Evolutionary conservation across 2,113 vertebrate species (phyloP), one percentile per base, ranked within the genome.

Genomic region (Amazona vittata): DNA sequence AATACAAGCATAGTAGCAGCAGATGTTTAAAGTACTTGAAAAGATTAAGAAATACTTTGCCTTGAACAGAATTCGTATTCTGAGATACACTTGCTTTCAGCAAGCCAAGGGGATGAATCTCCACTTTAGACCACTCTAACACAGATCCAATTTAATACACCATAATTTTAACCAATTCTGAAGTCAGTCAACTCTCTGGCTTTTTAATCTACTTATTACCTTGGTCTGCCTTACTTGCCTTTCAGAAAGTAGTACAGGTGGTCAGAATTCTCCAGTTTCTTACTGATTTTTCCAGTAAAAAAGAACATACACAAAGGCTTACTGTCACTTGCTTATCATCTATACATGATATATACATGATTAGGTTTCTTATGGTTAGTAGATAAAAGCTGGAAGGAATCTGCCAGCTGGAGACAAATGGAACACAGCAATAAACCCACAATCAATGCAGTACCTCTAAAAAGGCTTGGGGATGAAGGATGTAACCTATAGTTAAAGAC

Each of bases 401-500:
- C 63, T 90, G 63, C 10, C 94, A 97, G 69, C 37, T 63, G 24
- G 94, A 93, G 29, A 94, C 63, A 89, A 95, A 92, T 15, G 6
- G n/a, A 86, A 83, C 28, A 46, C 25, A 75, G 53, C n/a, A 55
- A 53, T 60, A 91, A 85, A 97, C 29, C 25, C 67, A 63, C 55
- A 67, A 19, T 55, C 78, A 59, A 85, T 75, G 82, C 78, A 82
- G 35, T 43, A 74, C 77, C 74, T 92, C 82, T 16, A 5, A 71
- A 94, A 92, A 74, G 28, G 86, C 26, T 67, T 93, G 33, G 88
- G 67, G 47, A 97, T 93, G 95, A 96, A 96, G 80, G 82, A 91
- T 69, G 88, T 92, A 96, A 93, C 52, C 39, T 81, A 92, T 11
- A 89, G 93, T 91, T 90, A 62, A 93, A 97, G 82, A 70, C 37